Percentiles rank a stretch among this genome's conserved stretches.
Evolutionary conservation across 2,888 invertebrate species (phyloP).

Genomic region (Yponomeuta malinellus): DNA sequence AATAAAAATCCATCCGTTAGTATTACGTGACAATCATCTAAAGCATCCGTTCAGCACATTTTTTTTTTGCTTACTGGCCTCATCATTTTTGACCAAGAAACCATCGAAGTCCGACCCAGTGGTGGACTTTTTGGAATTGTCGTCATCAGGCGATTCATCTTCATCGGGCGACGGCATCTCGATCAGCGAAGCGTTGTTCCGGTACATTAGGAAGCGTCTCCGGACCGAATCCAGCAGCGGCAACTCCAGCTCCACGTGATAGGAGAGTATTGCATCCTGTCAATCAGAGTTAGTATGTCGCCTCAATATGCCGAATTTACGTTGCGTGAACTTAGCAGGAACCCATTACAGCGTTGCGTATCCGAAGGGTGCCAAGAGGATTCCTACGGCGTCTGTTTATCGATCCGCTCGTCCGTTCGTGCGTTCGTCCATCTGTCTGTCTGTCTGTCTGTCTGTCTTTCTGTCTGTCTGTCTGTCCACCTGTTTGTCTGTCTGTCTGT

Average conservation of each 20-base stretch:
- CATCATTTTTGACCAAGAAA: background rate
- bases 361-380: too few species aligned
- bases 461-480: too few species aligned
- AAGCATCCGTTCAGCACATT: too few species aligned
- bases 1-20: too few species aligned
- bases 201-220: constrained; percentile 53
- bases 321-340: too few species aligned
- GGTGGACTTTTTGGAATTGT: background rate
- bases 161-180: constrained; percentile 57
- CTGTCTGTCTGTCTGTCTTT: too few species aligned
- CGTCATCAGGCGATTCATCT: constrained; percentile 30
- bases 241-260: constrained; percentile 71
- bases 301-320: background rate
- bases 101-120: background rate
- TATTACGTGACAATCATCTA: too few species aligned
- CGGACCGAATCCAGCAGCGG: constrained; percentile 69
- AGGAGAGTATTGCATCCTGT: constrained; percentile 54
- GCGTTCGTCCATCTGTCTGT: too few species aligned
- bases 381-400: too few species aligned
- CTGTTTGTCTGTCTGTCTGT: too few species aligned
- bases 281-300: constrained; percentile 11
- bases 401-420: too few species aligned
- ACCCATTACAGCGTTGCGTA: too few species aligned
- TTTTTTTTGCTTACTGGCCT: background rate
- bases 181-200: constrained; percentile 44